These are phyloP conservation scores for Labroides dimidiatus DNA, from an alignment of 2,797 vertebrate genomes.

Conservation along the genomic window DNA sequence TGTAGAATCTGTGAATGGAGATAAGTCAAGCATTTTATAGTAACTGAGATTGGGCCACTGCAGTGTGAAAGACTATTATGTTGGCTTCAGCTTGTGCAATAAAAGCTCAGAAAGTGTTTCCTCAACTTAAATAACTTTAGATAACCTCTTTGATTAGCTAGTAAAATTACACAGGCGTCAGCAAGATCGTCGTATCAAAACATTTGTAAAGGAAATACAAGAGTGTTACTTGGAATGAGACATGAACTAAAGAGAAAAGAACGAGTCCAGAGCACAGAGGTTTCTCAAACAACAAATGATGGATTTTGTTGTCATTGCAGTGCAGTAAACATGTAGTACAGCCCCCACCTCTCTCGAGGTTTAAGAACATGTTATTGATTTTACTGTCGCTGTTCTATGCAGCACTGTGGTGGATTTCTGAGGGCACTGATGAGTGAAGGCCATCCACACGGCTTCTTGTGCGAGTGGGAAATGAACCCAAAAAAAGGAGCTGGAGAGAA, in stretches of 20 bases:
- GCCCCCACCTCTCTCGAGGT: constrained; percentile 38
- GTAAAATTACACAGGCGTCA: not conserved
- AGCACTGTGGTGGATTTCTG: constrained; percentile 31
- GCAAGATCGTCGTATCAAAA: not conserved
- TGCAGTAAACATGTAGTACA: constrained; percentile 44
- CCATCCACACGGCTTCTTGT: constrained; percentile 44
- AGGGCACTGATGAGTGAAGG: constrained; percentile 60
- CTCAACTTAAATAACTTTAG: too few species aligned
- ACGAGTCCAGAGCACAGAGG: not conserved
- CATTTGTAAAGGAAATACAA: not conserved
- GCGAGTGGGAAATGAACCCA: constrained; percentile 57
- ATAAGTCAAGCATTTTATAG: not conserved
- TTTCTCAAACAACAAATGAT: constrained; percentile 36
- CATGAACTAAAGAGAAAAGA: constrained; percentile 1
- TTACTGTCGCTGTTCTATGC: constrained; percentile 43
- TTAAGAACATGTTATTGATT: constrained; percentile 71
- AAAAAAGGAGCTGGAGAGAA: constrained; percentile 20
- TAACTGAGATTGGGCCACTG: not conserved
- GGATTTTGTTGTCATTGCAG: constrained; percentile 49
- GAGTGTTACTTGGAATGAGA: not conserved
- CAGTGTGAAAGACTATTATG: not conserved
- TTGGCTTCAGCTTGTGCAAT: not conserved
- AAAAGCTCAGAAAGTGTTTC: not conserved
- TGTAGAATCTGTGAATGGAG: too few species aligned
- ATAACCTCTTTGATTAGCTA: not conserved